Evolutionary conservation across 2,888 invertebrate genomes (phyloP).

Genomic region (Entomobrya multifasciata): DNA sequence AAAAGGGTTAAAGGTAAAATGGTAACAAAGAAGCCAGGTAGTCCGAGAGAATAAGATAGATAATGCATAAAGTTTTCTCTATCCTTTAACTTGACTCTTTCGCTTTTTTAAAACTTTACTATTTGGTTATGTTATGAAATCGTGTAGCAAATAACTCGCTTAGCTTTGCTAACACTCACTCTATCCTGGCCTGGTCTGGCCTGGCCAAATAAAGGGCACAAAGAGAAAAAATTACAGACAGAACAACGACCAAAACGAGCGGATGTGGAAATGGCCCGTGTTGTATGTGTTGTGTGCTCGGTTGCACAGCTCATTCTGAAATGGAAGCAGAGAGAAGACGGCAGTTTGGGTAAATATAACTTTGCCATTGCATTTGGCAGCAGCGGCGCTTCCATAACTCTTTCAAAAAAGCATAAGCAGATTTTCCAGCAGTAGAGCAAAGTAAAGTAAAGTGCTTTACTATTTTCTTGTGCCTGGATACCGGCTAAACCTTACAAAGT

Average conservation of each 20-base stretch:
- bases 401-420: slow-evolving; percentile 47
- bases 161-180: neutral
- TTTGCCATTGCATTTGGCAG: no score
- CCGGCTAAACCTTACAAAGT: slow-evolving; percentile 50
- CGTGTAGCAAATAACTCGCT: no score
- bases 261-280: slow-evolving; percentile 58
- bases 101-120: neutral
- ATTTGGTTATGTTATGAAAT: slow-evolving; percentile 31
- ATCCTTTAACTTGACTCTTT: slow-evolving; percentile 6
- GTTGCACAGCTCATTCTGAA: slow-evolving; percentile 65
- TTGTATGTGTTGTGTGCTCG: no score
- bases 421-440: slow-evolving; percentile 62
- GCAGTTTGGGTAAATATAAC: slow-evolving; percentile 47
- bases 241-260: slow-evolving; percentile 20
- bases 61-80: slow-evolving; percentile 34
- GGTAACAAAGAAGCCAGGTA: neutral
- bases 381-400: neutral
- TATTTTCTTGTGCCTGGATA: slow-evolving; percentile 68
- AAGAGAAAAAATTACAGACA: no score
- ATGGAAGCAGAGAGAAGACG: slow-evolving; percentile 45
- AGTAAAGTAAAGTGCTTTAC: slow-evolving; percentile 49
- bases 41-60: neutral
- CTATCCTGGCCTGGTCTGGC: neutral
- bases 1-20: neutral
- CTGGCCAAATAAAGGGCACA: slow-evolving; percentile 35